Percentiles rank a stretch among this genome's conserved stretches.
phyloP scores from a whole-genome alignment of 2,797 vertebrate genomes.

The Enteromius afrohamiltoni region DNA sequence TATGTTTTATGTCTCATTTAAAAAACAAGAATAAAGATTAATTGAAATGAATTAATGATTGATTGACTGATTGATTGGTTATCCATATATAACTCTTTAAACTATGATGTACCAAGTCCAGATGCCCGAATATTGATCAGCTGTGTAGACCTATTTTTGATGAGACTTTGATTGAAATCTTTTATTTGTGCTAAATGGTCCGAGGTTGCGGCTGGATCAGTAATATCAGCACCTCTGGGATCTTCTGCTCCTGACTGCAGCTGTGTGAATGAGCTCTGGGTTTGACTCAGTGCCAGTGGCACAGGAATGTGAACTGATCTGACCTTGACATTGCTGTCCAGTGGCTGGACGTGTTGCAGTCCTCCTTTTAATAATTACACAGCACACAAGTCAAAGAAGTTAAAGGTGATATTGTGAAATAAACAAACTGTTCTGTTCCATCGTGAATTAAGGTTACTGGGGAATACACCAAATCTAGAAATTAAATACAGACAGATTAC shows the following conservation, averaged over 20 bases:
- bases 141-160: background rate
- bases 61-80: background rate
- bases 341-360: constrained; percentile 6
- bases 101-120: background rate
- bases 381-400: background rate
- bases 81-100: background rate
- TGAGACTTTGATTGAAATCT: background rate
- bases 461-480: background rate
- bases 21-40: background rate
- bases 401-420: constrained; percentile 22
- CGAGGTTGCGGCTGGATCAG: background rate
- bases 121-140: background rate
- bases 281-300: constrained; percentile 21
- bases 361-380: constrained; percentile 24
- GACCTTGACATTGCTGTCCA: constrained; percentile 25
- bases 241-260: background rate
- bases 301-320: constrained; percentile 45
- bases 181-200: constrained; percentile 11
- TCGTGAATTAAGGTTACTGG: background rate
- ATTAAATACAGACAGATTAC: background rate
- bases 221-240: constrained; percentile 21
- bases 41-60: background rate
- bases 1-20: too few relatives aligned
- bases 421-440: background rate
- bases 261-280: constrained; percentile 9